A percentile compares a stretch with the other conserved stretches of the same genome.
Evolutionary conservation across 2,113 vertebrate genomes (phyloP).

Genomic region (Hippocampus barbouri): DNA sequence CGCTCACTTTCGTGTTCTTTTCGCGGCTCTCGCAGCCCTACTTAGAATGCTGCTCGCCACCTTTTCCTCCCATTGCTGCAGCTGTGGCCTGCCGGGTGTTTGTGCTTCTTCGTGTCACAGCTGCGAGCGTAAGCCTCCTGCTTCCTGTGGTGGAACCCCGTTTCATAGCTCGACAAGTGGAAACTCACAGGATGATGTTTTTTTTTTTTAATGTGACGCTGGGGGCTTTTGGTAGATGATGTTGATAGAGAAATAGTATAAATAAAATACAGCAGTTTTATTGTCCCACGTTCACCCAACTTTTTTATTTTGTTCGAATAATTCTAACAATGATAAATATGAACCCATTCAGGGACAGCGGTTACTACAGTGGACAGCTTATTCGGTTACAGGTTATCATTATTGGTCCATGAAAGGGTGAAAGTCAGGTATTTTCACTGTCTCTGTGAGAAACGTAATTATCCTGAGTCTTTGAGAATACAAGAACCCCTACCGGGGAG

Average conservation of each 20-base stretch:
- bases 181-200: conserved; percentile 24
- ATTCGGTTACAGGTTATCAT: no score
- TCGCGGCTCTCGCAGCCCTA: not conserved
- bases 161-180: not conserved
- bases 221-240: not conserved
- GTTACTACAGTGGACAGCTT: no score
- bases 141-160: conserved; percentile 13
- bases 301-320: not conserved
- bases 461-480: not conserved
- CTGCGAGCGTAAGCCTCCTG: conserved; percentile 7
- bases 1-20: not conserved
- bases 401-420: no score
- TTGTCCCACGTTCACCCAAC: not conserved
- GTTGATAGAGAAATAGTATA: not conserved
- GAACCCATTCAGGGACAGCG: no score
- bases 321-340: no score
- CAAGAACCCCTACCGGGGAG: not conserved
- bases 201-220: not conserved
- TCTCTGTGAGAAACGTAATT: not conserved
- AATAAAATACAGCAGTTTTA: not conserved
- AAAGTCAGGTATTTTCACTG: no score
- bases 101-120: conserved; percentile 9
- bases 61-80: not conserved
- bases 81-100: not conserved
- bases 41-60: not conserved